These are phyloP conservation scores for Diglossa cyanea DNA, from an alignment of 2,797 vertebrate species.

Conservation along the genomic window DNA sequence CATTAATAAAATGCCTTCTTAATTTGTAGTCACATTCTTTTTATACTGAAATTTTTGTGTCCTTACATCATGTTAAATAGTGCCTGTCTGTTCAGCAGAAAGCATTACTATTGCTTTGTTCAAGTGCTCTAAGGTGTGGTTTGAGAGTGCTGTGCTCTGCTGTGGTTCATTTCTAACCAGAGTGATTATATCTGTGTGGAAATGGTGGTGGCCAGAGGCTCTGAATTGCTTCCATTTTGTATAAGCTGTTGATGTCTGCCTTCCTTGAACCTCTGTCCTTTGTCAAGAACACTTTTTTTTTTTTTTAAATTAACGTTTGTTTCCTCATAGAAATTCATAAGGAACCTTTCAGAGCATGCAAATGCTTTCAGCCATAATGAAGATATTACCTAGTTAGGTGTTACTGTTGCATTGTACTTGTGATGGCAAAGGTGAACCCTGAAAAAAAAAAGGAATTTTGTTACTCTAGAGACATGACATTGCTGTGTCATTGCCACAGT, in stretches of 20 bases:
- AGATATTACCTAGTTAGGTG: neutral
- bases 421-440: neutral
- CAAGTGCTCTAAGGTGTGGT: neutral
- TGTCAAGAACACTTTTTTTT: neutral
- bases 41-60: neutral
- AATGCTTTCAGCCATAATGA: neutral
- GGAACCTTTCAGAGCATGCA: neutral
- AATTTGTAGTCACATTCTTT: neutral
- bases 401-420: neutral
- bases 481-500: neutral
- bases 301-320: neutral
- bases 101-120: neutral
- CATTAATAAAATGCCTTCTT: neutral
- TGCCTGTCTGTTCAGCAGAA: neutral
- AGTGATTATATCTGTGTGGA: neutral
- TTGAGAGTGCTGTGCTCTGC: neutral
- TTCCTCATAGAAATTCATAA: neutral
- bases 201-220: neutral
- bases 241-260: neutral
- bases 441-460: neutral
- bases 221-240: neutral
- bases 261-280: neutral
- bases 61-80: neutral
- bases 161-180: neutral
- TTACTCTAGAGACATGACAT: neutral